Evolutionary conservation across 1,140 invertebrate species (phyloP).

Genomic region (Drepana arcuata): DNA sequence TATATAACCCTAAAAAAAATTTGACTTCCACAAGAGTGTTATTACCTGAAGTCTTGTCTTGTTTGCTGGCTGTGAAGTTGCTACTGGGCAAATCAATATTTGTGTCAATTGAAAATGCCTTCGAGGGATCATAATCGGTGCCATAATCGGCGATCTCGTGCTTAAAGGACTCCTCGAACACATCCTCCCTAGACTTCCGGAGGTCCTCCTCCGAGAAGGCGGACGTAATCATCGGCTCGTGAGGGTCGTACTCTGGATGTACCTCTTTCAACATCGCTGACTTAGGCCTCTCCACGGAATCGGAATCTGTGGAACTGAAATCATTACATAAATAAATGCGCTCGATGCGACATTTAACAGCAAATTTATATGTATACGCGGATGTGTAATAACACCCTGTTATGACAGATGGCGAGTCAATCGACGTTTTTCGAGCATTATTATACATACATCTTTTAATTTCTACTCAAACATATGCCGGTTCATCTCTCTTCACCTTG

Average conservation of each 20-base stretch:
- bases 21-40: no score
- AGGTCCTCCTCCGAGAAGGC: slow-evolving; percentile 62
- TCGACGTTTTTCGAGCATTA: no score
- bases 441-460: no score
- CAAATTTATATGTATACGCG: no score
- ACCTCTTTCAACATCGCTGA: slow-evolving; percentile 57
- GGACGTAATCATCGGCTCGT: slow-evolving; percentile 64
- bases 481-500: no score
- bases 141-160: slow-evolving; percentile 36
- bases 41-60: slow-evolving; percentile 63
- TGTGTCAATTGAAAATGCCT: slow-evolving; percentile 38
- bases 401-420: no score
- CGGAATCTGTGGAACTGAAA: slow-evolving; percentile 57
- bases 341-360: no score
- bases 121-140: slow-evolving; percentile 36
- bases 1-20: no score
- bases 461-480: no score
- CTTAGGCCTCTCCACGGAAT: slow-evolving; percentile 55
- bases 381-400: no score
- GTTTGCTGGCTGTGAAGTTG: slow-evolving; percentile 33
- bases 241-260: slow-evolving; percentile 62
- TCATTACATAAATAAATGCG: slow-evolving; percentile 11
- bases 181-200: slow-evolving; percentile 51
- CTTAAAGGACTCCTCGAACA: slow-evolving; percentile 50
- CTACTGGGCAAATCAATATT: slow-evolving; percentile 26